Percentiles rank a stretch among this genome's conserved stretches.
phyloP scores from a whole-genome alignment of 2,113 vertebrate species.

The Elanus axillaris region DNA sequence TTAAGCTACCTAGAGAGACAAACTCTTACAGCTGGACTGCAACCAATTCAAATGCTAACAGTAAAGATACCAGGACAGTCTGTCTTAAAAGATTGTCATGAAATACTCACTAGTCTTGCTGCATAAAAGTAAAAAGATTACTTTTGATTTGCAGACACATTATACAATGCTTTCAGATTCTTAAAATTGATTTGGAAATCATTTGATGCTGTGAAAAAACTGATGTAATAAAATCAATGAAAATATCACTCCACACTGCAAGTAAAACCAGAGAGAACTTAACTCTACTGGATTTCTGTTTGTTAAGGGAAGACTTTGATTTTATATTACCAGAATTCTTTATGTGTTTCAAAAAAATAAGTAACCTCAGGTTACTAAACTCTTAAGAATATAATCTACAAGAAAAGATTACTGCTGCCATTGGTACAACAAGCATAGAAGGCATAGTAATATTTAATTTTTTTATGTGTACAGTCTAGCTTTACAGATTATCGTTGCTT shows the following conservation, averaged over 20 bases:
- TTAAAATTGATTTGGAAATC: not conserved
- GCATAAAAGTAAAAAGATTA: not conserved
- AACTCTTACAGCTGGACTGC: not conserved
- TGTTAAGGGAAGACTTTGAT: not conserved
- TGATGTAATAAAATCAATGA: not conserved
- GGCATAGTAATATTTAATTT: not conserved
- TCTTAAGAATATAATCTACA: not conserved
- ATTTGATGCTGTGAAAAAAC: not conserved
- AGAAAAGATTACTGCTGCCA: not conserved
- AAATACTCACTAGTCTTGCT: not conserved
- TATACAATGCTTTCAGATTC: not conserved
- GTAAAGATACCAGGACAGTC: not conserved
- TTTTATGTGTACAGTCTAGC: not conserved
- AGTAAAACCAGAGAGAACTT: not conserved
- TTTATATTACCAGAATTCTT: not conserved
- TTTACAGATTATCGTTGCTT: not conserved
- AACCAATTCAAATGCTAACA: not conserved
- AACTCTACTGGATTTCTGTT: not conserved
- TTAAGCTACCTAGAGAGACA: not conserved
- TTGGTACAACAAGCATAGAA: not conserved
- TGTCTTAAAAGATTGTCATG: not conserved
- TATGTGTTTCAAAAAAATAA: not conserved
- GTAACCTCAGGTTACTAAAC: not conserved
- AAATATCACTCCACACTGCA: not conserved
- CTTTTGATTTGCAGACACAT: not conserved